A percentile compares a stretch with the other conserved stretches of the same genome.
These are phyloP conservation scores for Brachypodius melanocephalos DNA, from an alignment of 2,113 vertebrate genomes.

Conservation along the genomic window DNA sequence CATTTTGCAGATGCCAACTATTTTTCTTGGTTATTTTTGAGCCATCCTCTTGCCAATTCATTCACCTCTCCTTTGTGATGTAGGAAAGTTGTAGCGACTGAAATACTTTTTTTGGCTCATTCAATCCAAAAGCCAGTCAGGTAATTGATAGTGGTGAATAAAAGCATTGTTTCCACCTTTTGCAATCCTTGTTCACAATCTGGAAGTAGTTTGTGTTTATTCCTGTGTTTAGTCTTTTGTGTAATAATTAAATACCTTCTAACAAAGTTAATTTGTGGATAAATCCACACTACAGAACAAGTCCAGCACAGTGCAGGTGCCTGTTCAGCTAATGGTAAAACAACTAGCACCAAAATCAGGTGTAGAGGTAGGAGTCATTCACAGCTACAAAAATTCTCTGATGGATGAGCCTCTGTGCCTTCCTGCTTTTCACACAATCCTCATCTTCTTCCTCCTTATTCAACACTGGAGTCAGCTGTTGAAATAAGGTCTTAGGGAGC, in stretches of 20 bases:
- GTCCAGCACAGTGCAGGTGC: neutral
- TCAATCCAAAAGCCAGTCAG: neutral
- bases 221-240: neutral
- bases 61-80: neutral
- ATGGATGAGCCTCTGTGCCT: neutral
- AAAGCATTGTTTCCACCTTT: neutral
- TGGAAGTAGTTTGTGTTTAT: neutral
- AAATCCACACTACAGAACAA: neutral
- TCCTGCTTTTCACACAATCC: neutral
- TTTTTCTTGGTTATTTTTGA: neutral
- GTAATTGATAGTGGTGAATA: neutral
- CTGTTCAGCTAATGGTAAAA: neutral
- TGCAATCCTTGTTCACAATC: neutral
- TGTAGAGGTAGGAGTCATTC: neutral
- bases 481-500: conserved; percentile 25
- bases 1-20: neutral
- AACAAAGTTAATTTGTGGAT: neutral
- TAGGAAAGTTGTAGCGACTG: neutral
- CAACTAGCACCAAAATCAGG: neutral
- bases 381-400: neutral
- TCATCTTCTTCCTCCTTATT: neutral
- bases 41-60: neutral
- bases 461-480: neutral
- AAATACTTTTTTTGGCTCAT: neutral
- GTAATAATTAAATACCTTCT: neutral